Conservation (phyloP, 2,797 vertebrate species). For the Alcedo atthis region DNA sequence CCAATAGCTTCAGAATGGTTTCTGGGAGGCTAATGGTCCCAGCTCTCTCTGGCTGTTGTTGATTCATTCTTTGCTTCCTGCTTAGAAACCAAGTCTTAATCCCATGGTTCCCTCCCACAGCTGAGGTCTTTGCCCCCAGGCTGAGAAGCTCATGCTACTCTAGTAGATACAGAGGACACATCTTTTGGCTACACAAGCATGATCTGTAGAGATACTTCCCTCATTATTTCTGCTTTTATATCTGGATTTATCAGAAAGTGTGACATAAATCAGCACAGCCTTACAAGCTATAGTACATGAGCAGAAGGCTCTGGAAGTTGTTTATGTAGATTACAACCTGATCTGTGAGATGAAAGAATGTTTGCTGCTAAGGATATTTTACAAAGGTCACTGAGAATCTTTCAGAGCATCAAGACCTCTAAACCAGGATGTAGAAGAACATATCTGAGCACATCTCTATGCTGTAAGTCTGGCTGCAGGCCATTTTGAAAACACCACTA, state of each 20-base stretch:
- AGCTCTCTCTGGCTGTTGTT: not conserved
- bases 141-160: not conserved
- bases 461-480: not conserved
- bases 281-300: not conserved
- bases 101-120: not conserved
- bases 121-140: not conserved
- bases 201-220: not conserved
- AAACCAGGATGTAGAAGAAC: not conserved
- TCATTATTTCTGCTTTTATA: not conserved
- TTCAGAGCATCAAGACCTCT: not conserved
- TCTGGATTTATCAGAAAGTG: not conserved
- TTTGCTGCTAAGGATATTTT: not conserved
- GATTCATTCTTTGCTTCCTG: not conserved
- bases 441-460: not conserved
- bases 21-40: not conserved
- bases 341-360: not conserved
- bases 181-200: not conserved
- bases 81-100: not conserved
- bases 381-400: not conserved
- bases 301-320: not conserved
- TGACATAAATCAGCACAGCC: not conserved
- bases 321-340: not conserved
- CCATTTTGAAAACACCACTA: not conserved
- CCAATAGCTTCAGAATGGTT: not conserved
- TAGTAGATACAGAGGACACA: not conserved